These are phyloP conservation scores for Mayetiola destructor DNA, from an alignment of 2,888 invertebrate genomes.

Conservation along the genomic window DNA sequence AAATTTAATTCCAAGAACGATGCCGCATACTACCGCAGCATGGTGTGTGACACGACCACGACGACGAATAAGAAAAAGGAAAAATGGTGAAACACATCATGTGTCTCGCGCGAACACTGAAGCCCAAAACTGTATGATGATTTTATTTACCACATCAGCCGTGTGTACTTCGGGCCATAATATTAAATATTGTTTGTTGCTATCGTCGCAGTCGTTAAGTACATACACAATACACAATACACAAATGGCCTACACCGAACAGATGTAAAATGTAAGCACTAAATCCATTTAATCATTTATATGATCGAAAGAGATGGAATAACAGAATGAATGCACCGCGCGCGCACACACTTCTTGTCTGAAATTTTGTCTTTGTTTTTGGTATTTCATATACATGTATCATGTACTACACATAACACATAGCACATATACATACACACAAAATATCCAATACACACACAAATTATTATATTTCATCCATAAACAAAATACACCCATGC, in stretches of 20 bases:
- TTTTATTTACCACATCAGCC: neutral
- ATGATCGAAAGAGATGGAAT: neutral
- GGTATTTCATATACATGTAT: too few species aligned
- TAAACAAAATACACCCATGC: constrained; percentile 7
- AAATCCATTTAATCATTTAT: neutral
- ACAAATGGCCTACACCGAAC: neutral
- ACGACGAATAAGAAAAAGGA: too few species aligned
- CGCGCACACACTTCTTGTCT: neutral
- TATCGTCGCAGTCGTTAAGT: neutral
- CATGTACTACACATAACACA: too few species aligned
- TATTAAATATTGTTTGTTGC: neutral
- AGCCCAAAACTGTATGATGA: neutral
- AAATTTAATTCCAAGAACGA: neutral
- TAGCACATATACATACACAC: too few species aligned
- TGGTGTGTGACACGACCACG: too few species aligned
- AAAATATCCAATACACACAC: neutral
- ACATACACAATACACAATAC: neutral
- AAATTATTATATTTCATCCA: neutral
- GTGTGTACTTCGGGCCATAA: neutral
- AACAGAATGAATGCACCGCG: neutral
- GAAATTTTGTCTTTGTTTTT: neutral
- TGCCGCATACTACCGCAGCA: neutral
- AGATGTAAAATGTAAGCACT: neutral
- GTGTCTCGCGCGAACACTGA: neutral
- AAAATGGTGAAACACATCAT: too few species aligned